Percentiles rank a stretch among this genome's conserved stretches.
Evolutionary conservation across 2,113 vertebrate species (phyloP).

Genomic region (Delphinapterus leucas): DNA sequence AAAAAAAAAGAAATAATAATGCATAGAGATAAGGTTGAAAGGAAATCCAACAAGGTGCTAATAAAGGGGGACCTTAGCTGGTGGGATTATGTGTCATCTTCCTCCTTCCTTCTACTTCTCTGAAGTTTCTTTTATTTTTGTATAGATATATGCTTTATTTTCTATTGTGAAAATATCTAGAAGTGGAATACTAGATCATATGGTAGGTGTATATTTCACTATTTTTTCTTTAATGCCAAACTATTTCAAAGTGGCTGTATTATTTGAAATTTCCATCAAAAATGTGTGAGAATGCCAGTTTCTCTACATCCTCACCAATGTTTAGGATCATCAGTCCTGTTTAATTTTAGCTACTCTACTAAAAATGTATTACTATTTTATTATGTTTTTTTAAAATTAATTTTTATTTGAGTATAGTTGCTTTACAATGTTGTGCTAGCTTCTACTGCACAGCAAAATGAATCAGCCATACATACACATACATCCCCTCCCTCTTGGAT

Average conservation of each 20-base stretch:
- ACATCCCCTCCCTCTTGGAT: too few species aligned
- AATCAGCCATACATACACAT: too few species aligned
- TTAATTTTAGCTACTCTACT: constrained; percentile 3
- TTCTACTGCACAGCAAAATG: too few species aligned
- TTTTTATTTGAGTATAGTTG: too few species aligned
- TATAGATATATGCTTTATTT: background rate
- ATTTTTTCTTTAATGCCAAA: background rate
- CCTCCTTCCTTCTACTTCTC: background rate
- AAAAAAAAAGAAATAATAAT: background rate
- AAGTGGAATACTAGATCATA: background rate
- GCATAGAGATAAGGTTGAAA: background rate
- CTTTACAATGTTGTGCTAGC: too few species aligned
- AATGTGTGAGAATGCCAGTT: background rate
- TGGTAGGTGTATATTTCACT: background rate
- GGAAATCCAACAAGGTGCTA: background rate
- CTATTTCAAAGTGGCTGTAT: background rate
- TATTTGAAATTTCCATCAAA: background rate
- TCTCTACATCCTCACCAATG: background rate
- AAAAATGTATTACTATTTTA: background rate
- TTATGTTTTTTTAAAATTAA: too few species aligned
- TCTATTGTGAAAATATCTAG: background rate
- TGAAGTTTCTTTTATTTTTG: background rate
- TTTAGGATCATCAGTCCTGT: background rate
- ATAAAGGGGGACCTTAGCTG: too few species aligned
- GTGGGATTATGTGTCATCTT: background rate